phyloP scores from a whole-genome alignment of 2,113 vertebrate genomes.

The Rhagologus leucostigma region DNA sequence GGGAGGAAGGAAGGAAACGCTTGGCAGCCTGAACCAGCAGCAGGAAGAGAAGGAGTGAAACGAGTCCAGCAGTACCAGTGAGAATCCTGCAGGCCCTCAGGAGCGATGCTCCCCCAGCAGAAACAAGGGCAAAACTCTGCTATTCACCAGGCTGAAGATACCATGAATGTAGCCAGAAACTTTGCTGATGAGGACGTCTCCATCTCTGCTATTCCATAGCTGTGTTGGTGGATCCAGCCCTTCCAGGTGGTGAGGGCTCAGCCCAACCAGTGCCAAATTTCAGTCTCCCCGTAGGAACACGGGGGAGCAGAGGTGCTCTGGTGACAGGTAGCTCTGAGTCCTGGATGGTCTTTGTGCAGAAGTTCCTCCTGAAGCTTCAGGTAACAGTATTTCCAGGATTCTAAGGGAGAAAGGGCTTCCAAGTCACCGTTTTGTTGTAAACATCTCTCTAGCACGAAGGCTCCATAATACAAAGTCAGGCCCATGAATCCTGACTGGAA shows the following conservation, averaged over 20 bases:
- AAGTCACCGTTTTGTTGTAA: not conserved
- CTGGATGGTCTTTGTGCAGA: not conserved
- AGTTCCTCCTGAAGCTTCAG: not conserved
- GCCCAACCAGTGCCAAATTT: not conserved
- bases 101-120: not conserved
- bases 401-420: not conserved
- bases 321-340: not conserved
- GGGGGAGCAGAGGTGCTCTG: not conserved
- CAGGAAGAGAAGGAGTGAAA: not conserved
- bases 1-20: not conserved
- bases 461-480: not conserved
- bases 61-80: accelerated
- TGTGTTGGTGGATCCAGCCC: not conserved
- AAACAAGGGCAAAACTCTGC: not conserved
- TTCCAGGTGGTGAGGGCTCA: not conserved
- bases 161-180: accelerated
- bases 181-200: not conserved
- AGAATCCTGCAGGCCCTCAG: not conserved
- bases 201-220: not conserved
- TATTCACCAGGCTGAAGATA: not conserved
- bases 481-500: not conserved
- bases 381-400: not conserved
- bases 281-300: not conserved
- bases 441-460: not conserved
- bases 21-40: not conserved